Evolutionary conservation across 1,140 invertebrate species (phyloP).

Genomic region (Stegodyphus dumicola): DNA sequence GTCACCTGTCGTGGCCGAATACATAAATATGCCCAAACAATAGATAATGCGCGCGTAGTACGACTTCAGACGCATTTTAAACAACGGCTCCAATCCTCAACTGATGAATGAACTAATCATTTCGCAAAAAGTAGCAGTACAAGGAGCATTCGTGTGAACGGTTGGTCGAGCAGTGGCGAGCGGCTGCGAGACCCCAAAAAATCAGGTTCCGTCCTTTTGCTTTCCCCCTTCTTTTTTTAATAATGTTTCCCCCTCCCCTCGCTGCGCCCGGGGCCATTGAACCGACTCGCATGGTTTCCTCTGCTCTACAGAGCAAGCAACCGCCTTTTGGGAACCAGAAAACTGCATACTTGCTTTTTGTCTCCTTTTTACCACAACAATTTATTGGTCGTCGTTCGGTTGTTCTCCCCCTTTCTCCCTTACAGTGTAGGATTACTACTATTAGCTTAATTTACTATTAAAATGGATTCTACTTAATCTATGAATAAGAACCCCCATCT

Average conservation of each 20-base stretch:
- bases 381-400: constrained; percentile 2
- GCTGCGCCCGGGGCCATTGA: constrained; percentile 52
- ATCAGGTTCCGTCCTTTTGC: constrained; percentile 39
- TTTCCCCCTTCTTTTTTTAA: constrained; percentile 6
- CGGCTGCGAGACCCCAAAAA: constrained; percentile 32
- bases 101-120: too few species aligned
- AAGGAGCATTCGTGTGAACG: constrained; percentile 16
- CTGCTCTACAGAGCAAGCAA: constrained; percentile 16
- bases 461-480: too few species aligned
- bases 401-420: background rate
- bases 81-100: too few species aligned
- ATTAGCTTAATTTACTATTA: too few species aligned
- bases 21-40: too few species aligned
- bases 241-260: constrained; percentile 6
- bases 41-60: too few species aligned
- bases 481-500: too few species aligned
- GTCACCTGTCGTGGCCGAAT: too few species aligned
- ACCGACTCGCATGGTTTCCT: constrained; percentile 53
- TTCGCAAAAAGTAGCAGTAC: too few species aligned
- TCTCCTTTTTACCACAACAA: background rate
- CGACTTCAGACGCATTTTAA: too few species aligned
- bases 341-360: background rate
- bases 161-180: constrained; percentile 47
- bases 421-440: background rate
- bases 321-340: constrained; percentile 4